A percentile compares a stretch with the other conserved stretches of the same genome.
phyloP scores from a whole-genome alignment of 64 coral and sea anemone genomes.

The Trachythela sp. region DNA sequence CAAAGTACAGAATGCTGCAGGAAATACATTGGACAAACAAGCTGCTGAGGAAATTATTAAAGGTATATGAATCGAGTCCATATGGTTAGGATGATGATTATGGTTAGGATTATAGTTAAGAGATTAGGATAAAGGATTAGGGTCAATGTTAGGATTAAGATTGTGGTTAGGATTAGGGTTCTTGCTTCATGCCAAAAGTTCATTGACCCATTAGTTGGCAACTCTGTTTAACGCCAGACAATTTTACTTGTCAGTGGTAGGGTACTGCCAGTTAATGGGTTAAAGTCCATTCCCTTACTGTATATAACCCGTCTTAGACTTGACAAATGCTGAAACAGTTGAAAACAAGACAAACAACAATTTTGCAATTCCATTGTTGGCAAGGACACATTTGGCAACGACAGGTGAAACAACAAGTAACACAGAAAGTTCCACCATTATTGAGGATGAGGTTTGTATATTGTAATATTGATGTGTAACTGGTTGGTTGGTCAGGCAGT shows the following conservation, averaged over 20 bases:
- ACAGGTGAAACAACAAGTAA: not conserved
- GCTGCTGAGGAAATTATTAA: conserved; percentile 87
- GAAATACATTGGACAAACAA: conserved; percentile 67
- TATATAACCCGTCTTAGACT: conserved; percentile 15
- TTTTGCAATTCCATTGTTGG: conserved; percentile 68
- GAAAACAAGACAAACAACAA: conserved; percentile 34
- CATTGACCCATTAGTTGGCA: no score
- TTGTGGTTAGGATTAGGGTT: no score
- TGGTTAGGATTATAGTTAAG: no score
- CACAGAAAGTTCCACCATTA: not conserved
- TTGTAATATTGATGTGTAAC: not conserved
- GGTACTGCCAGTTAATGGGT: no score
- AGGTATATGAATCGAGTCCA: no score
- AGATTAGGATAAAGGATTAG: no score
- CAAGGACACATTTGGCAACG: conserved; percentile 44
- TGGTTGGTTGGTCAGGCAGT: not conserved
- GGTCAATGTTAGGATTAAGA: no score
- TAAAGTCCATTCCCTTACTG: not conserved
- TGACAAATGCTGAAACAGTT: conserved; percentile 37
- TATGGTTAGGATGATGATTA: no score
- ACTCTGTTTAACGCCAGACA: not conserved
- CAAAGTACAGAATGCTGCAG: not conserved
- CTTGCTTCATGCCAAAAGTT: not conserved
- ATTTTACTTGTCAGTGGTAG: not conserved
- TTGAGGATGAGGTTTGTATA: not conserved